These are phyloP conservation scores for Ichneumon xanthorius DNA, from an alignment of 2,888 invertebrate species.

Conservation along the genomic window DNA sequence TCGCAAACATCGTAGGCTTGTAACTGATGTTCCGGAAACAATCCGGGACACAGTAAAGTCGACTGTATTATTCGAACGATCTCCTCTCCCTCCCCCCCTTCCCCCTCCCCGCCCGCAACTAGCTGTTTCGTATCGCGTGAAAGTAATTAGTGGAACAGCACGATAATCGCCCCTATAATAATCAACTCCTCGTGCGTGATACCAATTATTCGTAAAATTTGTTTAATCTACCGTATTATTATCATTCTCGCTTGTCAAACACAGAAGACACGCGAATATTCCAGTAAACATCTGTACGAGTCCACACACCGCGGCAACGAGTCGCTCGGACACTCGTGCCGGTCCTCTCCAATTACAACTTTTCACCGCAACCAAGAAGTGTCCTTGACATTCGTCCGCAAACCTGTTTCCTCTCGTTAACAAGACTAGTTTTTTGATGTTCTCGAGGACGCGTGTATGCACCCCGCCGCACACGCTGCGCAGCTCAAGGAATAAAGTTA, in stretches of 20 bases:
- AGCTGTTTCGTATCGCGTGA: not conserved
- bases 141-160: not conserved
- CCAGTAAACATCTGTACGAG: not conserved
- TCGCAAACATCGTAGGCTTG: not conserved
- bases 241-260: not conserved
- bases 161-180: not conserved
- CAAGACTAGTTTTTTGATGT: constrained; percentile 3
- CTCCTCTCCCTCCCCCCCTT: not conserved
- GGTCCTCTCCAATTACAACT: constrained; percentile 30
- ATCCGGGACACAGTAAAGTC: not conserved
- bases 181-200: not conserved
- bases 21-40: not conserved
- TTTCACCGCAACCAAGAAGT: not conserved
- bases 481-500: not conserved
- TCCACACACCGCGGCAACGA: not conserved
- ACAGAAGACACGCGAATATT: not conserved
- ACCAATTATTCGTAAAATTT: not conserved
- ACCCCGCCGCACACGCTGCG: not conserved
- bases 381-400: constrained; percentile 18
- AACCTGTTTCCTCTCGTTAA: constrained; percentile 7
- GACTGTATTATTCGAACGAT: not conserved
- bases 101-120: not conserved
- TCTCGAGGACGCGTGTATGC: not conserved
- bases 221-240: not conserved
- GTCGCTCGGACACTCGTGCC: not conserved